Evolutionary conservation across 2,888 invertebrate genomes (phyloP), one percentile per base, ranked within the genome.

Genomic region (Epirrita christyi): DNA sequence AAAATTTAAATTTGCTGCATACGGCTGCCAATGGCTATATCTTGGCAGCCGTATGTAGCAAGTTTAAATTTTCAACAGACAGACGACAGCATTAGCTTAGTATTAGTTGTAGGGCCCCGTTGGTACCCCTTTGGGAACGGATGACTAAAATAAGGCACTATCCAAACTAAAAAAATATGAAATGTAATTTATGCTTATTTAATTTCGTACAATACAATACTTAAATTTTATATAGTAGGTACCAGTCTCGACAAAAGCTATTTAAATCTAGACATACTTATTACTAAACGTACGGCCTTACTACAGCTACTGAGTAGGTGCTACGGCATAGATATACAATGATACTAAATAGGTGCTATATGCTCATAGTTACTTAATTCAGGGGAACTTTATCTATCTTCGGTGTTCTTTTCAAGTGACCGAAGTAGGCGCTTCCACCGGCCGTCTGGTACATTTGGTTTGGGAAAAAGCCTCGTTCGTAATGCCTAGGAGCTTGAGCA

Each of bases 401-500:
- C 36, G 90, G 75, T 62, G 85, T 75, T 66, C 91, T 79, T 75
- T 91, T 92, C 57, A 85, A 84, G 61, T 91, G 91, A n/a, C 88
- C 89, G 59, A 73, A 92, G 5, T 88, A 85, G 9, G 88, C 72
- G 6, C 90, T 91, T 5, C 92, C 92, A 0, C 77, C 81, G 0
- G 81, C 87, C 0, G 92, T 92, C 14, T 90, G 87, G 52, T 88
- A 92, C 83, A 92, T 87, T 68, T 92, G 92, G 60, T 92, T 93
- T 0, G 92, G 92, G 6, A 91, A 74, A 61, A 93, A 93, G 1
- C 92, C 92, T 67, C 87, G 71, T 61, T 93, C 92, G 44, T 77
- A 87, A 61, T 87, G 82, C 50, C 85, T 79, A 0, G 88, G 86
- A 7, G 71, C 48, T 2, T 76, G 70, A 0, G 74, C 49, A 32